Conservation (phyloP, 2,797 vertebrate genomes). For the Pantherophis vulpinus region DNA sequence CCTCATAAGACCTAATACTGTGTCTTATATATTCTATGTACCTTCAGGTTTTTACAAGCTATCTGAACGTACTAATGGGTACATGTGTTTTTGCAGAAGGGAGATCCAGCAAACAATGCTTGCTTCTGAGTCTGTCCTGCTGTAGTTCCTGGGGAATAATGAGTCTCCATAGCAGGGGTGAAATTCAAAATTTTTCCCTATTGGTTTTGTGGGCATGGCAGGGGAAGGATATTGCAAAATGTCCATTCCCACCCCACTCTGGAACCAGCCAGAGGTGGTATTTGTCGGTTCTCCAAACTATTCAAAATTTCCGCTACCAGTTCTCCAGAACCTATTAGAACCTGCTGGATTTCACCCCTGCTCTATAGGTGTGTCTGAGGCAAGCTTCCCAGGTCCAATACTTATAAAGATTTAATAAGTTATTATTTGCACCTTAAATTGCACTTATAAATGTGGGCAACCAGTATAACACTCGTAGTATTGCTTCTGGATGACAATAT, state of each 20-base stretch:
- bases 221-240: too few relatives aligned
- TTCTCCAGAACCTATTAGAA: too few relatives aligned
- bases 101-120: not conserved
- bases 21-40: not conserved
- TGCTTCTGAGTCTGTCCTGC: not conserved
- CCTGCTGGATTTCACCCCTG: too few relatives aligned
- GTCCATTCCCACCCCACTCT: too few relatives aligned
- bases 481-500: not conserved
- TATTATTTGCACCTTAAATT: not conserved
- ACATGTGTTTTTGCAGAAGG: not conserved
- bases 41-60: not conserved
- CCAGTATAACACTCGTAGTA: not conserved
- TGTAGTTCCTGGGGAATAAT: not conserved
- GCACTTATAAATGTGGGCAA: not conserved
- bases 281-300: too few relatives aligned
- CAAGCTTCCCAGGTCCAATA: not conserved
- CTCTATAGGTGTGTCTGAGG: not conserved
- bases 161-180: not conserved
- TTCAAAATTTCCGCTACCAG: too few relatives aligned
- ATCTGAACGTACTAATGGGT: not conserved
- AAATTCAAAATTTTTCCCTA: too few relatives aligned
- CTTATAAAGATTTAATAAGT: not conserved
- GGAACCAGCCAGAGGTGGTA: too few relatives aligned
- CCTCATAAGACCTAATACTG: not conserved
- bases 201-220: too few relatives aligned